phyloP scores from a whole-genome alignment of 1,140 invertebrate genomes.

The Drosophila melanica region DNA sequence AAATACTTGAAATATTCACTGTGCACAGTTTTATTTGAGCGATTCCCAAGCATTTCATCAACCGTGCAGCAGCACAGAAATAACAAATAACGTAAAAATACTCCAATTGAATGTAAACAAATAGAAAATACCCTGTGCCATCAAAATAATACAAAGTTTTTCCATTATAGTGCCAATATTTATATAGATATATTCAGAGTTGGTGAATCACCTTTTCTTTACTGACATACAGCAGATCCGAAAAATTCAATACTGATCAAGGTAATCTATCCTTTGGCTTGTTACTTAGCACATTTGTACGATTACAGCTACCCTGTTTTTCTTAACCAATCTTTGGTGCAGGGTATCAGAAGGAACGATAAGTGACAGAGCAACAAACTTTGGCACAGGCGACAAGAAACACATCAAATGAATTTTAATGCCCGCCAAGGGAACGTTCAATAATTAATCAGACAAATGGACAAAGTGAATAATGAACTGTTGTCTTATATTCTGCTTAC shows the following conservation, averaged over 20 bases:
- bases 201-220: no score
- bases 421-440: conserved; percentile 57
- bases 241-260: no score
- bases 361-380: conserved; percentile 19
- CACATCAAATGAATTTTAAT: conserved; percentile 74
- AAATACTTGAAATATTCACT: conserved; percentile 65
- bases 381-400: conserved; percentile 68
- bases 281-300: no score
- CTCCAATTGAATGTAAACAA: not conserved
- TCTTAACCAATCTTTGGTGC: not conserved
- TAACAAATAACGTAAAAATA: not conserved
- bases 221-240: no score
- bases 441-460: conserved; percentile 71
- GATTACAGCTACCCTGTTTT: not conserved
- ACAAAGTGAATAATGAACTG: conserved; percentile 24
- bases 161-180: no score
- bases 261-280: no score
- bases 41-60: conserved; percentile 40
- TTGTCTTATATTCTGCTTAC: conserved; percentile 25
- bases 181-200: no score
- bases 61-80: conserved; percentile 1
- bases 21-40: conserved; percentile 49
- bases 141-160: not conserved
- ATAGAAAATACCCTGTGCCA: not conserved
- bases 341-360: not conserved